Percentiles rank a stretch among this genome's conserved stretches.
Evolutionary conservation across 1,140 invertebrate species (phyloP).

Genomic region (Glossosoma conforme): DNA sequence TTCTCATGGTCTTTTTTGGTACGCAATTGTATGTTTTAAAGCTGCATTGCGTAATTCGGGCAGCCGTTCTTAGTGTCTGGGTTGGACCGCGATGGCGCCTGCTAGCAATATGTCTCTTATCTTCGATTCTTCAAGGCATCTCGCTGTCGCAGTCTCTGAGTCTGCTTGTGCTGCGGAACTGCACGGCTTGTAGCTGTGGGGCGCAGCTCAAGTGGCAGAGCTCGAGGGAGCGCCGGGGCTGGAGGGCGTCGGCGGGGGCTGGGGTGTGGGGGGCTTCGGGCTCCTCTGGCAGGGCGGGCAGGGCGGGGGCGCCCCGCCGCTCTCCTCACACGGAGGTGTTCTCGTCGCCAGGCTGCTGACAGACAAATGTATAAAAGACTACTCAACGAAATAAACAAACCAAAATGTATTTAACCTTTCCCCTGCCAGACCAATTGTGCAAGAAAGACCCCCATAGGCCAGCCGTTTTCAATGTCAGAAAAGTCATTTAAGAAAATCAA

Average conservation of each 20-base stretch:
- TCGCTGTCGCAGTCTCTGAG: no score
- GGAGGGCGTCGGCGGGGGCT: conserved; percentile 11
- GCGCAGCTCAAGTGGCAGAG: no score
- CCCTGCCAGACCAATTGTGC: neutral
- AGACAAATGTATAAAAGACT: neutral
- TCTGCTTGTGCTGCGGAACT: no score
- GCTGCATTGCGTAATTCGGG: no score
- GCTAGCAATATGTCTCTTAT: no score
- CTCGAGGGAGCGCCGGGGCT: no score
- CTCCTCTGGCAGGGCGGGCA: neutral
- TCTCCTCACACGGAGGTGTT: conserved; percentile 21
- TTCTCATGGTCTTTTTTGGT: no score
- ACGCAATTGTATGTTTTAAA: no score
- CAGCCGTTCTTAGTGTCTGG: no score
- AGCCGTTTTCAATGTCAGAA: neutral
- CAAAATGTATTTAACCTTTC: neutral
- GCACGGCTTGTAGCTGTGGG: no score
- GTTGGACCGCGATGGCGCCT: no score
- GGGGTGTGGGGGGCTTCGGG: conserved; percentile 1
- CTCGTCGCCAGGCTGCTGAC: conserved; percentile 1
- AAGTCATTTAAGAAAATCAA: neutral
- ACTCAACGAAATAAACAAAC: neutral
- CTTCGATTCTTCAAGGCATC: no score
- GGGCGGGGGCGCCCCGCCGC: conserved; percentile 6
- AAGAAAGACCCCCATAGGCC: neutral